These are phyloP conservation scores for Avahi laniger DNA, from an alignment of 2,797 vertebrate species.

Conservation along the genomic window DNA sequence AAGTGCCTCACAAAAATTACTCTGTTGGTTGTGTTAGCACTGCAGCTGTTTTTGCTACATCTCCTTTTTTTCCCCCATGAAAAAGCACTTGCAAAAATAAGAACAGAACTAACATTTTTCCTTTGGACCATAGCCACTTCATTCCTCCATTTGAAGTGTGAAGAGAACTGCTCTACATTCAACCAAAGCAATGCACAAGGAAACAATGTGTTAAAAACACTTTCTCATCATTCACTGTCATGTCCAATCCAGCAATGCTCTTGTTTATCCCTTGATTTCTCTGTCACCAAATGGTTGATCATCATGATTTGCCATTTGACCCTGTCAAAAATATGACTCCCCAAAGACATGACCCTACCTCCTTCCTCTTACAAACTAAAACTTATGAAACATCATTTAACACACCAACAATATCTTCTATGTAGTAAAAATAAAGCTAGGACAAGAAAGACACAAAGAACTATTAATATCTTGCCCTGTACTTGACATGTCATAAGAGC, in stretches of 20 bases:
- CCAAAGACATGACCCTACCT: background rate
- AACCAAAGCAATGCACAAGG: background rate
- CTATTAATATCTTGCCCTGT: background rate
- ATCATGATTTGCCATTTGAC: background rate
- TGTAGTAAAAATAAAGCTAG: slow-evolving; percentile 11
- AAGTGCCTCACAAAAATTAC: background rate
- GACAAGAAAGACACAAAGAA: slow-evolving; percentile 20
- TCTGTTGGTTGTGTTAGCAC: background rate
- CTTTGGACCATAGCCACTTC: background rate
- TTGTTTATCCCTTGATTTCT: background rate
- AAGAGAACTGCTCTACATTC: background rate
- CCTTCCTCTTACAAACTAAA: background rate
- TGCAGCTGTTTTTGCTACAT: background rate
- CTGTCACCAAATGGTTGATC: background rate
- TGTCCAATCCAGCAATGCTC: background rate
- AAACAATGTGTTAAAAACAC: background rate
- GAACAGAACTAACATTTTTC: background rate
- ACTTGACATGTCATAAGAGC: background rate
- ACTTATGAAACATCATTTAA: background rate
- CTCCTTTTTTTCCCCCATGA: background rate
- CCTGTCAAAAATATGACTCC: background rate
- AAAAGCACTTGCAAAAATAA: background rate
- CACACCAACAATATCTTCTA: background rate
- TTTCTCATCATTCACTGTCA: background rate
- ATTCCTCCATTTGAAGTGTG: background rate